Evolutionary conservation across 2,888 invertebrate species (phyloP).

Genomic region (Campopleginae sp.): DNA sequence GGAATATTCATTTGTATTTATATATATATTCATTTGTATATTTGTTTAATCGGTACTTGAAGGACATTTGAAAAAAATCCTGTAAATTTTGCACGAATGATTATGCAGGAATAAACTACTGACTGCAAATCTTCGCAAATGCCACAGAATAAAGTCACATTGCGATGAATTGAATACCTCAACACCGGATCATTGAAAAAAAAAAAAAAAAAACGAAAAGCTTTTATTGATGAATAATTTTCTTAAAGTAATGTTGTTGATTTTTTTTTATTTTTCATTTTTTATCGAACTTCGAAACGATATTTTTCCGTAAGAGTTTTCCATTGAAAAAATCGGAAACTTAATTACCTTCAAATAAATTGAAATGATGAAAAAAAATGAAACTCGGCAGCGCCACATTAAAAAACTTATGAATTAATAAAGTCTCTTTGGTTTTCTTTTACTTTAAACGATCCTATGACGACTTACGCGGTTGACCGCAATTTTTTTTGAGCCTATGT

Average conservation of each 20-base stretch:
- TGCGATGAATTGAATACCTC: not conserved
- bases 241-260: not conserved
- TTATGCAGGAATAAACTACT: not conserved
- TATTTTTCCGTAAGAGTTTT: too few species aligned
- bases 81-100: not conserved
- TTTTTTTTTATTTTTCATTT: not conserved
- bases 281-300: not conserved
- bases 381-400: too few species aligned
- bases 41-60: too few species aligned
- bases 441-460: not conserved
- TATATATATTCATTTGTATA: too few species aligned
- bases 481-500: conserved; percentile 6
- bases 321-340: not conserved
- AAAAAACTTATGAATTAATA: too few species aligned
- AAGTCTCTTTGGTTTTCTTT: too few species aligned
- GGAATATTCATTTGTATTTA: too few species aligned
- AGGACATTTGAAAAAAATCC: not conserved
- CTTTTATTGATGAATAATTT: not conserved
- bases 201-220: conserved; percentile 2
- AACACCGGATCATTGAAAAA: too few species aligned
- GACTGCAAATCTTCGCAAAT: not conserved
- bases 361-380: too few species aligned
- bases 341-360: not conserved
- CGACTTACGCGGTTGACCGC: not conserved
- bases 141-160: not conserved